Conservation (phyloP, 2,113 vertebrate species). For the Grammomys surdaster region DNA sequence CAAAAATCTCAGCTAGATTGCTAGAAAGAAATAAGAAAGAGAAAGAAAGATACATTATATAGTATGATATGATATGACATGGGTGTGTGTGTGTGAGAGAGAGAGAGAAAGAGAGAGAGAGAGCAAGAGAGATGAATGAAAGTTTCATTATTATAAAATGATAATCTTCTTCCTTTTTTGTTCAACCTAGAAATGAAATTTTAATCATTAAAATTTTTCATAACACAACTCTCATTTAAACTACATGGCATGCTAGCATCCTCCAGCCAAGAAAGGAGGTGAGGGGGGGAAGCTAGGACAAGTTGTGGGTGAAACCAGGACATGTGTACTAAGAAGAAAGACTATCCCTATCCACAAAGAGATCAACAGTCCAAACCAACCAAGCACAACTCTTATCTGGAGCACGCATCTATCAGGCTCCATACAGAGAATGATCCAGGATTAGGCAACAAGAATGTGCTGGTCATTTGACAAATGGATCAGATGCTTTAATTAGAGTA, state of each 20-base stretch:
- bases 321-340: constrained; percentile 42
- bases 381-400: constrained; percentile 51
- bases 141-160: not conserved
- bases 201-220: constrained; percentile 14
- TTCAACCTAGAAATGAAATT: constrained; percentile 51
- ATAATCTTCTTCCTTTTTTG: not conserved
- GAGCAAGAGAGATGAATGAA: too few species aligned
- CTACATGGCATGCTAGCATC: not conserved
- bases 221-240: constrained; percentile 51
- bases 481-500: constrained; percentile 54
- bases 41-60: not conserved
- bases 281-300: not conserved
- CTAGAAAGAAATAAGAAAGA: not conserved
- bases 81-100: too few species aligned
- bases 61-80: not conserved
- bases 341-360: constrained; percentile 8
- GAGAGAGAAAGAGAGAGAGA: too few species aligned
- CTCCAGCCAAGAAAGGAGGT: constrained; percentile 8
- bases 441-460: constrained; percentile 33
- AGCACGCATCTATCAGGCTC: constrained; percentile 35
- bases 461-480: constrained; percentile 5
- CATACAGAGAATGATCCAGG: not conserved
- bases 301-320: constrained; percentile 67
- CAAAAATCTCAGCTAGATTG: not conserved
- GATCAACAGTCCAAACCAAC: constrained; percentile 40